Base-by-base conservation (phyloP, 2,888 invertebrate species). In the Drosophila flavopinicola region DNA sequence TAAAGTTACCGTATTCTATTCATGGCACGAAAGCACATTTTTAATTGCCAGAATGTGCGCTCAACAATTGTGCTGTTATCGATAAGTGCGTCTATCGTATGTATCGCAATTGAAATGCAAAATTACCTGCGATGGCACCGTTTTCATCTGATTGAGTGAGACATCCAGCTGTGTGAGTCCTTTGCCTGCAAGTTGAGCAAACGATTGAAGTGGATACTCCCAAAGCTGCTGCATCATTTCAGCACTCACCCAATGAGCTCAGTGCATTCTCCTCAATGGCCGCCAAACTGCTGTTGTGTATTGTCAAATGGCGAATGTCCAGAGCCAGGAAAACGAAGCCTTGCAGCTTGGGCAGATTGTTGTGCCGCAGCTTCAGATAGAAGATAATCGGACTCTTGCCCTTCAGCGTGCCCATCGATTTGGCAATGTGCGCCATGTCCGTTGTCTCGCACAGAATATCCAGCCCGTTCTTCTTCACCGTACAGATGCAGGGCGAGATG, bases 381-480 rank as follows among this genome's bases (percentile, higher is more conserved):
- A 96, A 96, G 76, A 97, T 96, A 69, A 96, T 94, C 87, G 95
- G 94, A 72, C 95, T 94, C 88, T 94, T 95, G 65, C 95, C 95
- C 88, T 97, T 96, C 30, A 97, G 93, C 10, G 94, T 93, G 87
- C 94, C 94, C 96, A 97, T 96, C 10, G 96, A 96, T 90, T 94
- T 93, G 66, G 92, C 94, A 89, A 97, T 96, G 87, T 96, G 95
- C 72, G 93, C 93, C 80, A 95, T 93, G 89, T 96, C 96, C 49
- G 96, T 96, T 84, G 95, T 95, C 92, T 97, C 97, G 93, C 97
- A 97, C 70, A 96, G 93, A 70, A 97, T 94, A 90, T 97, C 97
- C 78, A 97, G 93, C 39, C 97, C 97, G 87, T 96, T 95, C 92
- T 96, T 97, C 92, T 97, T 97, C 75, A 96, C 95, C 77, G 94